Conservation (phyloP, 2,113 vertebrate genomes). For the Lophura nycthemera region DNA sequence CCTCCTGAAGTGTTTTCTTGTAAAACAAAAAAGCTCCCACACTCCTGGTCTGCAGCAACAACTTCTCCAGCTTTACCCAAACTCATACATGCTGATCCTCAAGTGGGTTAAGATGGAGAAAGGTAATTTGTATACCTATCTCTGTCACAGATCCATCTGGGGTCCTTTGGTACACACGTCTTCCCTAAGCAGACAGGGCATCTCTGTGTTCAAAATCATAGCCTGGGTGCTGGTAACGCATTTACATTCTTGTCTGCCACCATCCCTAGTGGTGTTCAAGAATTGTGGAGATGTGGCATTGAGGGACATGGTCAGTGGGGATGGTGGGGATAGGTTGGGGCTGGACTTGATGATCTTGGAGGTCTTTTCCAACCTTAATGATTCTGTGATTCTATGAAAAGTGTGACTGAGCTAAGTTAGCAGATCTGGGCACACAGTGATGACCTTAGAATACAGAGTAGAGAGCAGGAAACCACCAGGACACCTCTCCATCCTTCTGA, state of each 20-base stretch:
- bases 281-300: not conserved
- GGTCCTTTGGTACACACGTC: fast-evolving
- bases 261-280: not conserved
- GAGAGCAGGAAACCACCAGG: not conserved
- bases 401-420: not conserved
- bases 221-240: fast-evolving
- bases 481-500: fast-evolving
- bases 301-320: not conserved
- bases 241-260: not conserved
- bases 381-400: not conserved
- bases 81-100: not conserved
- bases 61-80: not conserved
- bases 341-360: not conserved
- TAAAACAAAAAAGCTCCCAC: not conserved
- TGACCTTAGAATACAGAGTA: not conserved
- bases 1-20: not conserved
- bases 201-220: not conserved
- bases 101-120: not conserved
- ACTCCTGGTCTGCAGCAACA: not conserved
- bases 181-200: not conserved
- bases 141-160: not conserved
- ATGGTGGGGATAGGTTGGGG: not conserved
- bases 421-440: no score
- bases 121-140: not conserved
- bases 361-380: not conserved